Evolutionary conservation across 1,140 invertebrate genomes (phyloP).

Genomic region (Leptinotarsa defecta): DNA sequence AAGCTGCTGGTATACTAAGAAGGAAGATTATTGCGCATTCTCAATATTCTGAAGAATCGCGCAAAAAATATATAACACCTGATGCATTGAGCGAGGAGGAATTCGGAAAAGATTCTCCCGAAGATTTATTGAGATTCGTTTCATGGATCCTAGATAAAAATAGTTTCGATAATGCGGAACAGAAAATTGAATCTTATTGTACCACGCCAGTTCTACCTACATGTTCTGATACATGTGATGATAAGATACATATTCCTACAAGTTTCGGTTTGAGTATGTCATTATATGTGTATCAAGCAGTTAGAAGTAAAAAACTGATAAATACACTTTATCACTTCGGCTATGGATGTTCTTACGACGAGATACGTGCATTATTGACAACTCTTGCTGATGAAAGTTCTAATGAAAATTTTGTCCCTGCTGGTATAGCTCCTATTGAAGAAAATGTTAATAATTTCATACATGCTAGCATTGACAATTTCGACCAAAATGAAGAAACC

Average conservation of each 20-base stretch:
- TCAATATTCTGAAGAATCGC: not conserved
- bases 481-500: slow-evolving; percentile 10
- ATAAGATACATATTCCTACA: not conserved
- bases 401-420: not conserved
- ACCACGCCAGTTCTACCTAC: not conserved
- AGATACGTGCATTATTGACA: slow-evolving; percentile 7
- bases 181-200: not conserved
- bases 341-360: slow-evolving; percentile 1
- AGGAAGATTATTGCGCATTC: not conserved
- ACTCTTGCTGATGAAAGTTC: not conserved
- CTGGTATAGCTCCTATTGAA: not conserved
- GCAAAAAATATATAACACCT: not conserved
- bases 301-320: slow-evolving; percentile 26
- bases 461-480: slow-evolving; percentile 20
- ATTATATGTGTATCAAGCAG: slow-evolving; percentile 21
- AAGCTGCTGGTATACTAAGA: not conserved
- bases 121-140: not conserved
- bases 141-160: not conserved
- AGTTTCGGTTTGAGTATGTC: not conserved
- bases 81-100: not conserved
- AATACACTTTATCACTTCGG: slow-evolving; percentile 17
- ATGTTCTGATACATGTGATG: not conserved
- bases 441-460: not conserved
- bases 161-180: not conserved
- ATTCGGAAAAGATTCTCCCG: not conserved